These are phyloP conservation scores for Silurus meridionalis DNA, from an alignment of 2,113 vertebrate species.

Conservation along the genomic window DNA sequence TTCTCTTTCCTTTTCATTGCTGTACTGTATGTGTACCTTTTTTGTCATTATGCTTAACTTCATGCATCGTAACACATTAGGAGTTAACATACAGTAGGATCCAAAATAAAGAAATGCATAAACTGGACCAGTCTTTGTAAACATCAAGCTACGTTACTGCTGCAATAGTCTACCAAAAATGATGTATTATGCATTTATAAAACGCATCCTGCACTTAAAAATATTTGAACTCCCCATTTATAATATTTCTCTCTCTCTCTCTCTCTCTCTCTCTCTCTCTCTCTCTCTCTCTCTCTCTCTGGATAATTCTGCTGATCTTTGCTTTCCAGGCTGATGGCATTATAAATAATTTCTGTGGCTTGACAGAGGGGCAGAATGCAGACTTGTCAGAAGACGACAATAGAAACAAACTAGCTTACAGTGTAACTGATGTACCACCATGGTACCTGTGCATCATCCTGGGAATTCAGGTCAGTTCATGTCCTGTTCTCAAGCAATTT, in stretches of 20 bases:
- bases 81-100: background rate
- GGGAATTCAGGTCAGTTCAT: slow-evolving; percentile 82
- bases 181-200: background rate
- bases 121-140: background rate
- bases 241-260: background rate
- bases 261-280: slow-evolving; percentile 2
- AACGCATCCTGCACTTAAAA: background rate
- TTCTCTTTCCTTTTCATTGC: background rate
- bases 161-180: background rate
- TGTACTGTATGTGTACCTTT: background rate
- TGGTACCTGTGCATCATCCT: slow-evolving; percentile 93
- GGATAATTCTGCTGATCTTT: background rate
- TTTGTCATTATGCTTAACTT: background rate
- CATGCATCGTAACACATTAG: background rate
- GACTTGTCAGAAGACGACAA: slow-evolving; percentile 46
- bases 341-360: slow-evolving; percentile 61
- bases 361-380: slow-evolving; percentile 46
- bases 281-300: background rate
- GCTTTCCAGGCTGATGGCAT: slow-evolving; percentile 59
- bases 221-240: no score
- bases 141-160: background rate
- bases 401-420: slow-evolving; percentile 73
- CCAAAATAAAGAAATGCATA: background rate
- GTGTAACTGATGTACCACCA: slow-evolving; percentile 82
- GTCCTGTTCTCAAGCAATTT: background rate